These are phyloP conservation scores for Mormyrus iriodes DNA, from an alignment of 2,113 vertebrate species.

Conservation along the genomic window DNA sequence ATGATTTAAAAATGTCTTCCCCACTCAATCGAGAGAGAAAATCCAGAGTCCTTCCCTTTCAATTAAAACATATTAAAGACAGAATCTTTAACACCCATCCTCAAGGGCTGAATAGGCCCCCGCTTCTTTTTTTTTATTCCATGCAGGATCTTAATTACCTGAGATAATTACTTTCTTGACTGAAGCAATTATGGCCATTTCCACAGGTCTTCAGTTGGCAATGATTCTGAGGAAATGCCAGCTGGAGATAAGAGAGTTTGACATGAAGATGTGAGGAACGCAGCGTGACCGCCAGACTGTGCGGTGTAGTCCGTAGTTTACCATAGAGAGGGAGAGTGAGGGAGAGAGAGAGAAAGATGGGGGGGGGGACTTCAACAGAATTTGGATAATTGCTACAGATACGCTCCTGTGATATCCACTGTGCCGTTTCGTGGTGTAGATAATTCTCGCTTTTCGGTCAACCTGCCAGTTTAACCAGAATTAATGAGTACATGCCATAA, in stretches of 20 bases:
- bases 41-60: slow-evolving; percentile 50
- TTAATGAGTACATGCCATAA: slow-evolving; percentile 8
- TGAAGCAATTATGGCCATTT: slow-evolving; percentile 64
- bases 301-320: neutral
- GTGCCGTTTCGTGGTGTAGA: neutral
- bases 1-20: slow-evolving; percentile 29
- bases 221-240: slow-evolving; percentile 31
- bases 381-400: slow-evolving; percentile 27
- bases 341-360: neutral
- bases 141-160: slow-evolving; percentile 68
- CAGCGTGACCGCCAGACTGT: neutral
- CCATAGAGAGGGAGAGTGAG: slow-evolving; percentile 30
- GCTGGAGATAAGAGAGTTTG: neutral
- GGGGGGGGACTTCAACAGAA: neutral
- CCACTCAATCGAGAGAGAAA: slow-evolving; percentile 46
- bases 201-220: slow-evolving; percentile 44
- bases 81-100: slow-evolving; percentile 41
- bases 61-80: slow-evolving; percentile 63
- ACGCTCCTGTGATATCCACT: neutral
- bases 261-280: neutral
- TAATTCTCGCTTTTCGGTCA: slow-evolving; percentile 11
- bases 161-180: slow-evolving; percentile 69
- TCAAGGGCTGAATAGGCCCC: slow-evolving; percentile 50
- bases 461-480: slow-evolving; percentile 13
- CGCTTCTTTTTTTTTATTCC: slow-evolving; percentile 55